Conservation (phyloP, 2,797 vertebrate species). For the Cephalopachus bancanus region DNA sequence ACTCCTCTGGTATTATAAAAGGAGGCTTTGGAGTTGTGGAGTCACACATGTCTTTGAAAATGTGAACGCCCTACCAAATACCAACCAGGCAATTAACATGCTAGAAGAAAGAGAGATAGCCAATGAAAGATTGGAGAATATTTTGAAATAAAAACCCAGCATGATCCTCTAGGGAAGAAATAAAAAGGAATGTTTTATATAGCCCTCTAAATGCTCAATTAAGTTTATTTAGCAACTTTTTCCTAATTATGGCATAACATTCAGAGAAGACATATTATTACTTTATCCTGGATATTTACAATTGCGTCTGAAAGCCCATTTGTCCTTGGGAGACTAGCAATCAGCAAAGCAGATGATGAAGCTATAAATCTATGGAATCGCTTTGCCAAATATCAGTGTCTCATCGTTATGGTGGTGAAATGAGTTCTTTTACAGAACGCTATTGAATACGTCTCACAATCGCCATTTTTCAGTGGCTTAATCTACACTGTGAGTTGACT, state of each 20-base stretch:
- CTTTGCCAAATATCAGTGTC: slow-evolving; percentile 64
- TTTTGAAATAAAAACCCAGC: slow-evolving; percentile 66
- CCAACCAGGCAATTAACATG: slow-evolving; percentile 11
- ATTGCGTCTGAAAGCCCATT: slow-evolving; percentile 52
- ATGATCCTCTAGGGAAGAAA: slow-evolving; percentile 36
- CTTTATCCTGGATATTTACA: slow-evolving; percentile 70
- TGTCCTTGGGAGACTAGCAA: slow-evolving; percentile 69
- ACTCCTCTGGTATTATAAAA: slow-evolving; percentile 12
- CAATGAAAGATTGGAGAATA: slow-evolving; percentile 36
- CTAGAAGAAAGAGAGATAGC: slow-evolving; percentile 2
- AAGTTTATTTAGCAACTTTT: slow-evolving; percentile 74
- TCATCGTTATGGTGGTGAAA: slow-evolving; percentile 50
- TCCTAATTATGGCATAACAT: slow-evolving; percentile 65
- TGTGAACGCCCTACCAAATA: slow-evolving; percentile 22
- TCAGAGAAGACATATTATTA: slow-evolving; percentile 35
- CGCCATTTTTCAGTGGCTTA: slow-evolving; percentile 65
- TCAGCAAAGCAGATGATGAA: slow-evolving; percentile 75
- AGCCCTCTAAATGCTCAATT: slow-evolving; percentile 61
- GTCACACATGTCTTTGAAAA: slow-evolving; percentile 71
- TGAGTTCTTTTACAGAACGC: slow-evolving; percentile 48
- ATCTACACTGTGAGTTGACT: slow-evolving; percentile 64
- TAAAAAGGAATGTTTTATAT: slow-evolving; percentile 61
- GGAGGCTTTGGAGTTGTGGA: neutral
- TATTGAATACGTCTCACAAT: slow-evolving; percentile 55
- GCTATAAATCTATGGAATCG: slow-evolving; percentile 47